phyloP scores from a whole-genome alignment of 2,113 vertebrate genomes.

The Prionailurus bengalensis region DNA sequence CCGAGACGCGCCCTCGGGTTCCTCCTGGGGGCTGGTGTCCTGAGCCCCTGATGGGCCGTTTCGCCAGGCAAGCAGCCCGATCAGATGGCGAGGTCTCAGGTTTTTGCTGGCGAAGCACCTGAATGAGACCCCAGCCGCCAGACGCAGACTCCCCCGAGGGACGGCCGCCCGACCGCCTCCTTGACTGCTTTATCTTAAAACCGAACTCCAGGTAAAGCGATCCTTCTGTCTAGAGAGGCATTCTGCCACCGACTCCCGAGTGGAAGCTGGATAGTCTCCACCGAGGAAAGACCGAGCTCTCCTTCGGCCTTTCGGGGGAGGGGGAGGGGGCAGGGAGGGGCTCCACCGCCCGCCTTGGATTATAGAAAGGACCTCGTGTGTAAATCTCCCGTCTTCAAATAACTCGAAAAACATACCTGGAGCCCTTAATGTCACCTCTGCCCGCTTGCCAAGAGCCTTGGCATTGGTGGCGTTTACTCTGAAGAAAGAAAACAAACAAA shows the following conservation, averaged over 20 bases:
- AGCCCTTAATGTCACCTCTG: not conserved
- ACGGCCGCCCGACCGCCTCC: rapidly evolving
- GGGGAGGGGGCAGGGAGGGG: too few species aligned
- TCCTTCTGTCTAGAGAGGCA: rapidly evolving
- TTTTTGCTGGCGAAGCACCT: not conserved
- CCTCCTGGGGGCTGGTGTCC: rapidly evolving
- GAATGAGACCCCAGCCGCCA: not conserved
- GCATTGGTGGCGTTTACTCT: not conserved
- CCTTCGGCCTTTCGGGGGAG: too few species aligned
- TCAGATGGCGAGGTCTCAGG: not conserved
- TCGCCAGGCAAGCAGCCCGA: rapidly evolving
- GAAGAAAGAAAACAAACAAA: not conserved
- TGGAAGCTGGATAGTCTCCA: not conserved
- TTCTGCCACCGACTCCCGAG: not conserved
- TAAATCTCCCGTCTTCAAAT: not conserved
- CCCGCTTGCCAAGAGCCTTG: not conserved
- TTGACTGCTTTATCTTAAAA: not conserved
- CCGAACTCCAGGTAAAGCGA: rapidly evolving
- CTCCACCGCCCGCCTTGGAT: not conserved
- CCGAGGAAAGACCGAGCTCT: rapidly evolving
- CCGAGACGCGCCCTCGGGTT: rapidly evolving
- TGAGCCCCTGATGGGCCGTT: rapidly evolving
- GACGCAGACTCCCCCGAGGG: not conserved
- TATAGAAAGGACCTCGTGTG: not conserved
- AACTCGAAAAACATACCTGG: not conserved